Percentiles rank a stretch among this genome's conserved stretches.
These are phyloP conservation scores for Clistopyga incitator DNA, from an alignment of 2,888 invertebrate species.

Conservation along the genomic window DNA sequence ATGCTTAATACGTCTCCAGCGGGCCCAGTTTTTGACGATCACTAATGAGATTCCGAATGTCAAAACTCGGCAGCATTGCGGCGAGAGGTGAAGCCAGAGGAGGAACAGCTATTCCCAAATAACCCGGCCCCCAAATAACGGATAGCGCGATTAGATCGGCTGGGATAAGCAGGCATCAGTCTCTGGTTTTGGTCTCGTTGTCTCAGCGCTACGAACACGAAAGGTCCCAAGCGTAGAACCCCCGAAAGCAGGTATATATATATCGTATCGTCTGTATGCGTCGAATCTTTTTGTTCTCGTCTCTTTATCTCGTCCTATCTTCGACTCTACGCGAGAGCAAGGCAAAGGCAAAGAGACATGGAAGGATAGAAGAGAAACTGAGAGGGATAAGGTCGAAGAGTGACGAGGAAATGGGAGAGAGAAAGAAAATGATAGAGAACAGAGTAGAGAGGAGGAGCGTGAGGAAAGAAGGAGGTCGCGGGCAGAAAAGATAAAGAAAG, in stretches of 20 bases:
- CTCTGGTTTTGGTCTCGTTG: constrained; percentile 25
- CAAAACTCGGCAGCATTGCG: constrained; percentile 80
- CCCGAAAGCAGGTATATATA: constrained; percentile 34
- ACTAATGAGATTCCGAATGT: constrained; percentile 84
- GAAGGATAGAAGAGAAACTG: constrained; percentile 56
- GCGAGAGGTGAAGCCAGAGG: constrained; percentile 37
- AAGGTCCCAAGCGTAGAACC: constrained; percentile 11
- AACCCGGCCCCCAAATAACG: constrained; percentile 69
- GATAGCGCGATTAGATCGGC: constrained; percentile 70
- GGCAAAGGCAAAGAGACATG: constrained; percentile 58
- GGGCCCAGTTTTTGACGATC: constrained; percentile 78
- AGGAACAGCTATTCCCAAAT: constrained; percentile 66
- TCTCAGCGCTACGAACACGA: constrained; percentile 32
- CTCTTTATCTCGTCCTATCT: constrained; percentile 71
- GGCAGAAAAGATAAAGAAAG: constrained; percentile 83
- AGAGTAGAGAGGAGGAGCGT: constrained; percentile 54
- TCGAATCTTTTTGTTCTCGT: constrained; percentile 81
- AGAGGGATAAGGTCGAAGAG: constrained; percentile 60
- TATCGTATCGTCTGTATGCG: constrained; percentile 50
- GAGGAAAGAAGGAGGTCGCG: constrained; percentile 67
- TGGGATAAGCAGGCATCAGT: constrained; percentile 65
- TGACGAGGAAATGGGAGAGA: constrained; percentile 68
- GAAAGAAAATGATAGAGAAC: constrained; percentile 62
- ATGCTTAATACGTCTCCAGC: constrained; percentile 64
- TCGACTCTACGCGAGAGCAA: constrained; percentile 69